phyloP scores from a whole-genome alignment of 2,113 vertebrate species.

The Lichenostomus cassidix region DNA sequence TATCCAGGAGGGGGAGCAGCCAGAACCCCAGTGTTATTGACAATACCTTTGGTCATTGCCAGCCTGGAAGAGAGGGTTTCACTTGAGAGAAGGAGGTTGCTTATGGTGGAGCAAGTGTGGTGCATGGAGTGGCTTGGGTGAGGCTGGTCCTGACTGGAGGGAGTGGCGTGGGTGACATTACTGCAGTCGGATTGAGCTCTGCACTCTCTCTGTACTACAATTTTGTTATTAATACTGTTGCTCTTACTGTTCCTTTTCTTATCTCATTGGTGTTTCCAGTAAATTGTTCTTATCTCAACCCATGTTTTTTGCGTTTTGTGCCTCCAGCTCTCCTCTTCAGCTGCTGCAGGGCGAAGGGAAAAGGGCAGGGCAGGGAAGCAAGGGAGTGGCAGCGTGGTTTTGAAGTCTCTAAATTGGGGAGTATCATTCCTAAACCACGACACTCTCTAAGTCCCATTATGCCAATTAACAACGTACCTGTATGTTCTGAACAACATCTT shows the following conservation, averaged over 20 bases:
- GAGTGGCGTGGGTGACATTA: background rate
- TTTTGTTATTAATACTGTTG: background rate
- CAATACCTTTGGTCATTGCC: background rate
- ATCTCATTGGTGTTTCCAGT: background rate
- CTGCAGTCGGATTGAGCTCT: background rate
- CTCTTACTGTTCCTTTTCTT: background rate
- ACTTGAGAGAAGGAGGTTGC: background rate
- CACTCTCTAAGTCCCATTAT: background rate
- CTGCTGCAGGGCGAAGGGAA: background rate
- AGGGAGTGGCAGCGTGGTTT: background rate
- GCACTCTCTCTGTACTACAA: background rate
- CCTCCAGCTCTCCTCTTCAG: background rate
- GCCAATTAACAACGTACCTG: slow-evolving; percentile 76
- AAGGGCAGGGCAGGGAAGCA: background rate
- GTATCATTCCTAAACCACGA: background rate
- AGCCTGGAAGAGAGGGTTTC: background rate
- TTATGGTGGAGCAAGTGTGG: background rate
- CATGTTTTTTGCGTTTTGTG: background rate
- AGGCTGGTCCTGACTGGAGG: background rate
- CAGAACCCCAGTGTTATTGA: background rate
- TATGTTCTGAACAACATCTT: slow-evolving; percentile 87
- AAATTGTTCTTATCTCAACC: background rate
- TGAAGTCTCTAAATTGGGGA: background rate
- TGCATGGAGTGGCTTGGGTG: background rate
- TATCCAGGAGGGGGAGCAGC: background rate